A percentile compares a stretch with the other conserved stretches of the same genome.
These are phyloP conservation scores for Callinectes sapidus DNA, from an alignment of 2,888 invertebrate genomes.

Conservation along the genomic window DNA sequence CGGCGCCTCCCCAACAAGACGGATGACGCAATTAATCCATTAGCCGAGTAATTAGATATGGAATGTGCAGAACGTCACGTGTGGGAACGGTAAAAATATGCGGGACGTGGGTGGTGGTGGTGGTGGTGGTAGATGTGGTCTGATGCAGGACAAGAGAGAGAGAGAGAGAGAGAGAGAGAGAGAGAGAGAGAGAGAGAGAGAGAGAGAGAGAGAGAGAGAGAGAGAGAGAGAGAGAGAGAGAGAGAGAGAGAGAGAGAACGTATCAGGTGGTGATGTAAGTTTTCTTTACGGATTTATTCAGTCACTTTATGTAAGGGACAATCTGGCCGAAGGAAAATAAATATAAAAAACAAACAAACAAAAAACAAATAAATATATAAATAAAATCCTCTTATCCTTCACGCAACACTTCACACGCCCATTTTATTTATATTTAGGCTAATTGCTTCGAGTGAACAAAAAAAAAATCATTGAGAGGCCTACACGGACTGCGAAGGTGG, in stretches of 20 bases:
- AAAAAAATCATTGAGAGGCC: no score
- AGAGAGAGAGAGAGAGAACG: neutral
- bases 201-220: slow-evolving; percentile 27
- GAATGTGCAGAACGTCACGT: neutral
- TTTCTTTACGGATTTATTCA: neutral
- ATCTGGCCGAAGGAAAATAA: no score
- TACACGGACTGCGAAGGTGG: no score
- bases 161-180: slow-evolving; percentile 31
- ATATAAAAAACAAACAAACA: neutral
- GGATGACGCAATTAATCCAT: slow-evolving; percentile 10
- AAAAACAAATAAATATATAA: no score
- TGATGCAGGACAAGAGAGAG: neutral
- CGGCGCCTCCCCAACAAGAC: neutral
- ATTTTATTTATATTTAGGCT: no score
- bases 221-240: slow-evolving; percentile 11
- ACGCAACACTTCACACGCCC: no score
- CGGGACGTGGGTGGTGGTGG: neutral
- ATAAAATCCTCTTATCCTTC: no score
- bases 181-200: slow-evolving; percentile 29
- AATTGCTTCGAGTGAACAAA: no score
- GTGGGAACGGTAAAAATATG: slow-evolving; percentile 4
- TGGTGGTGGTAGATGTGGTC: neutral
- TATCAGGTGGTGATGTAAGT: neutral
- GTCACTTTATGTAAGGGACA: no score
- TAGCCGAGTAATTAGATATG: neutral